These are phyloP conservation scores for Penaeus japonicus DNA, from an alignment of 1,140 invertebrate genomes.

Conservation along the genomic window DNA sequence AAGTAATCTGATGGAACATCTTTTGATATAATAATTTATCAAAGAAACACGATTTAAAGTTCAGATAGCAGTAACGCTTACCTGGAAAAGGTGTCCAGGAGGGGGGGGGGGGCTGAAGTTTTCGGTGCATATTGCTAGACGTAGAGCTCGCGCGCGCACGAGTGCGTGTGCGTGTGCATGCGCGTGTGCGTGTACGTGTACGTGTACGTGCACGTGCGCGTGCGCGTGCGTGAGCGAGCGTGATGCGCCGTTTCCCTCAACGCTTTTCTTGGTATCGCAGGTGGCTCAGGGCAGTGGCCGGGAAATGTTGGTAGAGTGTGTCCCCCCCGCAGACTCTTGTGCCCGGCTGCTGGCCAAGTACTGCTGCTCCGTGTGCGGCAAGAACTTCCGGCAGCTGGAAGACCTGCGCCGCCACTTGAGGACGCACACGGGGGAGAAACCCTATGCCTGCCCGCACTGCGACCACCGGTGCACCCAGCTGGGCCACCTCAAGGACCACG, in stretches of 20 bases:
- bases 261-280: conserved; percentile 35
- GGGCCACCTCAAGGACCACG: conserved; percentile 33
- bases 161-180: neutral
- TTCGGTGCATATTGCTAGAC: neutral
- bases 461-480: conserved; percentile 38
- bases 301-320: conserved; percentile 7
- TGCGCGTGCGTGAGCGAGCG: neutral
- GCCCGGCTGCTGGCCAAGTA: conserved; percentile 65
- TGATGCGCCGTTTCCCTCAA: neutral
- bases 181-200: neutral
- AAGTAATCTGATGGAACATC: neutral
- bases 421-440: conserved; percentile 43
- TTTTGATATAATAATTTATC: neutral
- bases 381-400: conserved; percentile 85
- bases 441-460: conserved; percentile 34
- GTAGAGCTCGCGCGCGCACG: neutral
- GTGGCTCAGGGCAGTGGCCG: conserved; percentile 21
- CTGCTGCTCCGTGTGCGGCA: conserved; percentile 90
- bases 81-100: no score
- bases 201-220: neutral
- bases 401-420: conserved; percentile 26
- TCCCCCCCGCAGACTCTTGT: neutral
- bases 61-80: no score
- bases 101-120: neutral
- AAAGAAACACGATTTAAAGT: no score